Base-by-base conservation (phyloP, 2,113 vertebrate species). In the Podocnemis expansa region DNA sequence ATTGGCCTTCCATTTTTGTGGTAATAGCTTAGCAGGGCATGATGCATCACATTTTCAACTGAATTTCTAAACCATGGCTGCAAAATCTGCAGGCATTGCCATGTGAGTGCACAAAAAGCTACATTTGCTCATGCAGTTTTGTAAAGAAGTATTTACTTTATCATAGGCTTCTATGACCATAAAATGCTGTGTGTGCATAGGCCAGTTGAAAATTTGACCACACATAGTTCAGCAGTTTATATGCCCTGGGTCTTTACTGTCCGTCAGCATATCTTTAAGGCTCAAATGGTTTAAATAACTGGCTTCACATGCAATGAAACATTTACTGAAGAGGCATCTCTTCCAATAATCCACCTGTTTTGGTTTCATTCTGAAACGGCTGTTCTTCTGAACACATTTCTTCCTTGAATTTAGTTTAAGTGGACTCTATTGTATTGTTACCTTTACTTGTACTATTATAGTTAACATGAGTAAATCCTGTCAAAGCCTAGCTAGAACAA, bases 381-480 rank as follows among this genome's bases (percentile, higher is more conserved):
- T 25, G 60, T 73, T 89, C n/a, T 79, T 92, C 34, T n/a, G n/a
- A 82, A 47, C 54, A 38, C 47, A 29, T 78, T 93, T 92, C 78
- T 85, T 60, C 34, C 78, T 85, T 63, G 45, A 86, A 88, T 43
- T 51, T 81, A 52, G 9, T 25, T 75, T 92, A 87, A 95, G 60
- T 51, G 24, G 55, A 73, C 80, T 60, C 38, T 51, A 13, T 84
- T 91, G 84, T 82, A 70, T 84, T 94, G 70, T 89, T 90, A n/a
- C 85, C 73, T 29, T 83, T 14, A 85, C 73, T 75, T 80, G 29
- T 58, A 82, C 38, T 79, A 21, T 86, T 87, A 93, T 43, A 82
- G 58, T 79, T 95, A 95, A 89, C 79, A 76, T 80, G 70, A 83
- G 70, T 82, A 94, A 93, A 95, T 96, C 91, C 75, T 90, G 84